These are phyloP conservation scores for Protophormia terraenovae DNA, from an alignment of 2,888 invertebrate genomes.

Conservation along the genomic window DNA sequence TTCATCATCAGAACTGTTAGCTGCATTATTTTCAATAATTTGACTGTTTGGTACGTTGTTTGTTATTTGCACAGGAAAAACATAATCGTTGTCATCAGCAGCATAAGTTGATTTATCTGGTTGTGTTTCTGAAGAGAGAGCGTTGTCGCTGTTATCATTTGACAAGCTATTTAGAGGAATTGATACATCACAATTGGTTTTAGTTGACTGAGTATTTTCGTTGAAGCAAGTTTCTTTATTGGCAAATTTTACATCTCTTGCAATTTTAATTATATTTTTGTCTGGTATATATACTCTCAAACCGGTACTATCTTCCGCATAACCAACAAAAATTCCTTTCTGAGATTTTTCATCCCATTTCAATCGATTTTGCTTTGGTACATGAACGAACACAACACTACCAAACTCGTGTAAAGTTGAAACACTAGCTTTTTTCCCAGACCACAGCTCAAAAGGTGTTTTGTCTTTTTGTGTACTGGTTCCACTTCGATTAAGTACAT, in stretches of 20 bases:
- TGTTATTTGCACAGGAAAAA: not conserved
- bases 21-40: not conserved
- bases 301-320: conserved; percentile 74
- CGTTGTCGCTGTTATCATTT: not conserved
- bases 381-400: conserved; percentile 25
- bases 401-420: conserved; percentile 35
- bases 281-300: conserved; percentile 69
- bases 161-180: not conserved
- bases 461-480: conserved; percentile 66
- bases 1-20: conserved; percentile 11
- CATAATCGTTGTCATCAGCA: not conserved
- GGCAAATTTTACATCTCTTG: conserved; percentile 54
- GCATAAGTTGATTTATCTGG: not conserved
- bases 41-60: not conserved
- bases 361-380: conserved; percentile 44
- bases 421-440: conserved; percentile 35
- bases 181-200: conserved; percentile 6
- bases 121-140: not conserved
- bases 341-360: conserved; percentile 45
- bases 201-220: not conserved
- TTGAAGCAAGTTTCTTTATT: not conserved
- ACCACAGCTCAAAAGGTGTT: conserved; percentile 72
- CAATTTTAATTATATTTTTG: conserved; percentile 55
- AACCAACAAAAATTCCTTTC: conserved; percentile 72
- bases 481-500: conserved; percentile 41